These are phyloP conservation scores for Tetramorium parvispinum DNA, from an alignment of 1,140 invertebrate genomes.

Conservation along the genomic window DNA sequence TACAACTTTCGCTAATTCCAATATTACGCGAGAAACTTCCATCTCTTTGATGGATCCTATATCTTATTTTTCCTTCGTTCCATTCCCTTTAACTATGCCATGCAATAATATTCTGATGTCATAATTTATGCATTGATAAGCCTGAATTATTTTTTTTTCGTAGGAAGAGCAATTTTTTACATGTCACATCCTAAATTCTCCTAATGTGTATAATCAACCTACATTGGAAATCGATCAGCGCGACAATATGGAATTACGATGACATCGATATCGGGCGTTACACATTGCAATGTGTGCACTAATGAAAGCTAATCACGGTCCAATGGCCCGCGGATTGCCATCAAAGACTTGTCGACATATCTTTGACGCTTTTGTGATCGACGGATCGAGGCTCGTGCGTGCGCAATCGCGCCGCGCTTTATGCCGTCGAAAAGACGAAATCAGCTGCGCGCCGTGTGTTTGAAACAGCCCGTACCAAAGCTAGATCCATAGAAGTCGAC, in stretches of 20 bases:
- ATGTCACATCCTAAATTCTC: background rate
- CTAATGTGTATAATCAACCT: conserved; percentile 23
- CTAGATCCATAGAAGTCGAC: conserved; percentile 41
- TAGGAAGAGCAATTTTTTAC: background rate
- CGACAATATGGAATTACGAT: conserved; percentile 40
- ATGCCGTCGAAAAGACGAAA: conserved; percentile 47
- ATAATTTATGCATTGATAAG: conserved; percentile 24
- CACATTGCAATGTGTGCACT: background rate
- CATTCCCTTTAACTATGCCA: conserved; percentile 31
- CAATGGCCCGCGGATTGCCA: conserved; percentile 20
- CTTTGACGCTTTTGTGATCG: conserved; percentile 48
- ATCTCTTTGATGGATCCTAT: conserved; percentile 35
- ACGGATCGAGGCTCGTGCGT: background rate
- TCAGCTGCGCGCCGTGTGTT: background rate
- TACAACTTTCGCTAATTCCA: conserved; percentile 58
- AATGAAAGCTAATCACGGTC: conserved; percentile 51
- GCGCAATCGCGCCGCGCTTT: conserved; percentile 21
- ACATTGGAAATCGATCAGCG: conserved; percentile 33
- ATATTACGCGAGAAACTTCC: conserved; percentile 55
- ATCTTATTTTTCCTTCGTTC: conserved; percentile 40
- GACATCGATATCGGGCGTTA: conserved; percentile 9
- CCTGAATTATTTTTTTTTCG: background rate
- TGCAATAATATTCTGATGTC: conserved; percentile 23
- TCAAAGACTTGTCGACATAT: conserved; percentile 40
- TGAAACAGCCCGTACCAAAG: background rate